Evolutionary conservation across 2,797 vertebrate genomes (phyloP), one percentile per base, ranked within the genome.

Genomic region (Chelidonichthys spinosus): DNA sequence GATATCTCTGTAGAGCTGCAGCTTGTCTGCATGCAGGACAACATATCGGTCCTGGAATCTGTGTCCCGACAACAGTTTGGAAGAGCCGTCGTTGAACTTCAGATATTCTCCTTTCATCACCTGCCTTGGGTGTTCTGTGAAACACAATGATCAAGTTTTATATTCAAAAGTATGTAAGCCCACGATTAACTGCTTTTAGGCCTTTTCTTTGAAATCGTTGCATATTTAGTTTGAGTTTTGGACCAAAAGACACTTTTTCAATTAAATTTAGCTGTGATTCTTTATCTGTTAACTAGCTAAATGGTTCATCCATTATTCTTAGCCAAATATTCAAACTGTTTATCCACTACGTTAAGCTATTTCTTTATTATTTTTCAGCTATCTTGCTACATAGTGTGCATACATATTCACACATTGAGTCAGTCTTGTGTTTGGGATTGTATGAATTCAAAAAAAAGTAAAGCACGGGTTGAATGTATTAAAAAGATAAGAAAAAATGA

Each of bases 41-140:
- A 96, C 94, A 46, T 97, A 97, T 72, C 96, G 96, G 36, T 99
- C 98, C 87, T 98, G 97, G 93, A 99, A 99, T 85, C 96, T 98
- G 89, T 96, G 96, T 69, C 96, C 97, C 0, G 95, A 96, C 43
- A 99, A 92, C 54, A 98, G 93, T 92, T 98, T 99, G 82, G 93
- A 95, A 53, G 96, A 96, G 36, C 97, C 96, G 53, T 98, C 98
- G 78, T 91, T 98, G 91, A 94, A 96, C 93, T 97, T 99, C 72
- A 99, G 81, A 72, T 89, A 86, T 46, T 96, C 94, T n/a, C 95
- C 93, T 94, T 95, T 97, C 63, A 94, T 47, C 42, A 85, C 60
- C 59, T 90, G 90, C 17, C 66, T 90, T 2, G 68, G 83, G 10
- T 89, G 87, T 65, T 72, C 83, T 83, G 61, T 3, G 37, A 66